Evolutionary conservation across 2,888 invertebrate species (phyloP).

Genomic region (Yponomeuta sedellus): DNA sequence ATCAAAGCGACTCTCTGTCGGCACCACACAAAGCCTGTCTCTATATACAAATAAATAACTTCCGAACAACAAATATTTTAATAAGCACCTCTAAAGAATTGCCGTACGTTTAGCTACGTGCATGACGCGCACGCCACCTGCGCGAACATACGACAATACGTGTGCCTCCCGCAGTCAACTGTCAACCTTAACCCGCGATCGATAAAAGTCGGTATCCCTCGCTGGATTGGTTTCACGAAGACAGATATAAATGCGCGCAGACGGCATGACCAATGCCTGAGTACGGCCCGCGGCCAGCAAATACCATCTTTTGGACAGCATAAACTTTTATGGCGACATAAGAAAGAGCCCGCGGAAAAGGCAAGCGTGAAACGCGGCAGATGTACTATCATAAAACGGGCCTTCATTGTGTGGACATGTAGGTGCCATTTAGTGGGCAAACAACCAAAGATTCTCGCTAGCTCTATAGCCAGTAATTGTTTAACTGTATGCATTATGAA

Average conservation of each 20-base stretch:
- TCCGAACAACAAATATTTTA: conserved; percentile 75
- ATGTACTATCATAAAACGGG: conserved; percentile 47
- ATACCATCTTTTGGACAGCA: conserved; percentile 57
- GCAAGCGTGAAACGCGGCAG: conserved; percentile 70
- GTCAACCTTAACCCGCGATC: conserved; percentile 18
- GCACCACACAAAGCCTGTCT: conserved; percentile 57
- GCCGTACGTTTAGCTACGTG: conserved; percentile 61
- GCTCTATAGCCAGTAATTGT: conserved; percentile 6
- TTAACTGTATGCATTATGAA: background rate
- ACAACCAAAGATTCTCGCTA: conserved; percentile 4
- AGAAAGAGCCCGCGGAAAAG: conserved; percentile 59
- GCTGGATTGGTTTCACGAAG: conserved; percentile 1
- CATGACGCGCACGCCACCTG: conserved; percentile 58
- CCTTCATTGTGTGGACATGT: conserved; percentile 30
- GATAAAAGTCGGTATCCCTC: conserved; percentile 5
- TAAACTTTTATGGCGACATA: conserved; percentile 62
- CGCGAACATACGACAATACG: conserved; percentile 28
- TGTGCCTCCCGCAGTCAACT: conserved; percentile 15
- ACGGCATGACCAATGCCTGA: conserved; percentile 63
- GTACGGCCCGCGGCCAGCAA: conserved; percentile 48
- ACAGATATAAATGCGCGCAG: conserved; percentile 41
- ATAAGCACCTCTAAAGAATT: conserved; percentile 71
- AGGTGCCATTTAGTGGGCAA: conserved; percentile 19
- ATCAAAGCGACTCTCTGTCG: conserved; percentile 48
- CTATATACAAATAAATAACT: conserved; percentile 72